Base-by-base conservation (phyloP, 2,888 invertebrate species). In the Timema cristinae region DNA sequence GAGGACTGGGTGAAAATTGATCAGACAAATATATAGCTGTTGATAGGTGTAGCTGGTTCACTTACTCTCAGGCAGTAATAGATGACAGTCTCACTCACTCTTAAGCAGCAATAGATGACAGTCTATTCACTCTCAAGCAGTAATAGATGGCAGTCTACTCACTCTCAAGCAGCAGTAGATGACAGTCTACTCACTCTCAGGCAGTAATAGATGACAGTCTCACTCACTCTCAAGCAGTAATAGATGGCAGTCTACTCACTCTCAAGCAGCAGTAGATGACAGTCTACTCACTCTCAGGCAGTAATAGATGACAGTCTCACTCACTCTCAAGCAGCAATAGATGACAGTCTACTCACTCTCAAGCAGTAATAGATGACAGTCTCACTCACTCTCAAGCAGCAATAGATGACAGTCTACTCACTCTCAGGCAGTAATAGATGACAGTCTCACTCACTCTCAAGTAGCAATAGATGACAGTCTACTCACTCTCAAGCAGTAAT, bases 261-360 rank as follows among this genome's bases (percentile, higher is more conserved):
- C 86, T 81, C 47, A 90, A 82, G 79, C 89, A 90, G 77, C 87
- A 87, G 80, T 86, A 90, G 75, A 90, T 87, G 56, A 89, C 89
- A n/a, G 71, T 15, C 16, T 72, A 50, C 74, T 72, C 76, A 87
- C 86, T 77, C 86, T 81, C 47, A 90, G 82, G 79, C 89, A 90
- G 77, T 87, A 87, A 79, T 86, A 90, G 75, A 90, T 87, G 56
- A 89, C 89, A n/a, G 71, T 15, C 16, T 72, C n/a, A 50, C 74
- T 72, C 76, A 87, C 86, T 77, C 86, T 81, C 47, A 90, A 82
- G 79, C 89, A 90, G 77, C 87, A 87, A 79, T 86, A 90, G 75
- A 90, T 87, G 56, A 89, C 89, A n/a, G n/a, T n/a, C n/a, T n/a
- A 1, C 10, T 15, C n/a, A 52, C 50, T 9, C 1, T 9, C n/a